Percentiles rank a stretch among this genome's conserved stretches.
Conservation (phyloP, 2,888 invertebrate genomes). For the Cheilosia variabilis region DNA sequence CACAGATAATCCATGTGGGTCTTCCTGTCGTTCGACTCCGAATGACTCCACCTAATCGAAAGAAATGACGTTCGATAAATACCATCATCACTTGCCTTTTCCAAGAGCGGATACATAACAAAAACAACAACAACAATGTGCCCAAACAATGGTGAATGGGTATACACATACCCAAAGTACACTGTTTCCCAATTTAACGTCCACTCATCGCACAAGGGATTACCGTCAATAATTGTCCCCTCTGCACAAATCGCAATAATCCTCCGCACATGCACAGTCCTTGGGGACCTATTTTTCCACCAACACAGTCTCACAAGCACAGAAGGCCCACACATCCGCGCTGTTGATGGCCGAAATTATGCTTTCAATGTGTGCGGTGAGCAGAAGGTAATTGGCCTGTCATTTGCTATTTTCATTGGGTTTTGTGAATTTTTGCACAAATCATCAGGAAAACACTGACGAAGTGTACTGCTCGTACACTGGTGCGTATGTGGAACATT, state of each 20-base stretch:
- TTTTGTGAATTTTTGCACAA: constrained; percentile 67
- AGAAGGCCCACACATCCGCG: not conserved
- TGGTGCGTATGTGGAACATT: constrained; percentile 70
- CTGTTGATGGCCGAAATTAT: constrained; percentile 43
- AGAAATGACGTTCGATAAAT: constrained; percentile 74
- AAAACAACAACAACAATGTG: constrained; percentile 31
- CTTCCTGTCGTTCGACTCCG: constrained; percentile 3
- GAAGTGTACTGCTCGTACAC: constrained; percentile 35
- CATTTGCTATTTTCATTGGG: constrained; percentile 68
- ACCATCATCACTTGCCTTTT: constrained; percentile 59
- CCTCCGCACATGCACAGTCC: constrained; percentile 62
- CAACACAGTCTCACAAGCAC: not conserved
- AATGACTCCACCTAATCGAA: constrained; percentile 67
- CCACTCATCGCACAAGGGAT: constrained; percentile 75
- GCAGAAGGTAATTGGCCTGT: constrained; percentile 71
- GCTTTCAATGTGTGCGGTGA: constrained; percentile 47
- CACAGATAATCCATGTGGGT: constrained; percentile 60
- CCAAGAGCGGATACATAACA: constrained; percentile 25
- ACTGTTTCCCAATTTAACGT: constrained; percentile 75
- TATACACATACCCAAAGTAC: constrained; percentile 47
- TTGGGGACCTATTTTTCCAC: constrained; percentile 62
- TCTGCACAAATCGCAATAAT: constrained; percentile 61
- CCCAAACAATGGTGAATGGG: constrained; percentile 43
- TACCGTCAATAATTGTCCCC: constrained; percentile 72
- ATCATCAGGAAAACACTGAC: constrained; percentile 67